These are phyloP conservation scores for Oncorhynchus kisutch DNA, from an alignment of 2,113 vertebrate genomes.

Conservation along the genomic window DNA sequence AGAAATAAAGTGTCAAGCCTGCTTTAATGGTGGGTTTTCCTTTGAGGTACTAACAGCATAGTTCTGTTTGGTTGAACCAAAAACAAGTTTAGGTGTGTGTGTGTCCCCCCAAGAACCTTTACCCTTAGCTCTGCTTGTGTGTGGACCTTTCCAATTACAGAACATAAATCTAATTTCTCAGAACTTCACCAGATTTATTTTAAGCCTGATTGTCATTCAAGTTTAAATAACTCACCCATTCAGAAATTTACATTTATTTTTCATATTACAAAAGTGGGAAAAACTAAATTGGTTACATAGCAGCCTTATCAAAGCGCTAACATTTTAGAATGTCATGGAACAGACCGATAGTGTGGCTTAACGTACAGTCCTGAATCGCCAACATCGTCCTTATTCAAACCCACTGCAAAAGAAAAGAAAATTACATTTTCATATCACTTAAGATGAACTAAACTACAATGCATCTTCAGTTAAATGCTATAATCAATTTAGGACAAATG, in stretches of 20 bases:
- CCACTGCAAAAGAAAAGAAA: slow-evolving; percentile 57
- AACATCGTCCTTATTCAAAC: slow-evolving; percentile 65
- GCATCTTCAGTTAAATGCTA: background rate
- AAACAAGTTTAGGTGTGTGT: too few relatives aligned
- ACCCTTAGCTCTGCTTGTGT: too few relatives aligned
- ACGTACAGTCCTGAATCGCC: too few relatives aligned
- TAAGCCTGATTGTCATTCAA: too few relatives aligned
- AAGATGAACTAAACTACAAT: background rate
- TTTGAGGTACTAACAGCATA: too few relatives aligned
- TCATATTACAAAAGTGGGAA: slow-evolving; percentile 62
- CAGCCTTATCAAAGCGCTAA: background rate
- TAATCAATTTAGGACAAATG: background rate
- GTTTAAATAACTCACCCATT: background rate
- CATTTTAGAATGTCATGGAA: background rate
- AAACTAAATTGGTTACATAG: slow-evolving; percentile 22
- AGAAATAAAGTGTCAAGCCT: too few relatives aligned
- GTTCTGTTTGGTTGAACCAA: too few relatives aligned
- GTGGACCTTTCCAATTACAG: too few relatives aligned
- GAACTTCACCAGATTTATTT: too few relatives aligned
- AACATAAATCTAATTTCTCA: too few relatives aligned
- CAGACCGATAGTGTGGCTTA: fast-evolving
- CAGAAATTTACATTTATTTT: slow-evolving; percentile 47
- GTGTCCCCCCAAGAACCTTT: too few relatives aligned
- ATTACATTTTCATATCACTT: background rate
- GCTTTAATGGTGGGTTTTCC: too few relatives aligned